These are phyloP conservation scores for Excalfactoria chinensis DNA, from an alignment of 2,113 vertebrate genomes.

Conservation along the genomic window DNA sequence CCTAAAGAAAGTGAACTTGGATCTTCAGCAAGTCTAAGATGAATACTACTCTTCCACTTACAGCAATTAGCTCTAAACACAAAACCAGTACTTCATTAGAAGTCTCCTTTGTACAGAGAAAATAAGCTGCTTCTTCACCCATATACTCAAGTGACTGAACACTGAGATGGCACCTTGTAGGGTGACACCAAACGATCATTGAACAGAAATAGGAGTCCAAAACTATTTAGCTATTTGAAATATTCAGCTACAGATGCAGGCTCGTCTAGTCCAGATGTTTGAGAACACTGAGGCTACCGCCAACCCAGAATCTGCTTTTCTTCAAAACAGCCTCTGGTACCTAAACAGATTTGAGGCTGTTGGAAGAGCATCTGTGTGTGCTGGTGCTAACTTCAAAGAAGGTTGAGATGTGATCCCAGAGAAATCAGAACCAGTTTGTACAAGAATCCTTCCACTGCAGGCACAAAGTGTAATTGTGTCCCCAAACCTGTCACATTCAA, in stretches of 20 bases:
- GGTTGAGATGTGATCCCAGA: not conserved
- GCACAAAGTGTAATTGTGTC: not conserved
- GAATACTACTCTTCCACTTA: not conserved
- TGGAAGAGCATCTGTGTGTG: not conserved
- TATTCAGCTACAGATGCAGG: not conserved
- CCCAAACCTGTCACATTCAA: not conserved
- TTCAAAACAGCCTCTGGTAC: not conserved
- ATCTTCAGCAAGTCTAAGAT: not conserved
- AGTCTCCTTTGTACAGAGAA: not conserved
- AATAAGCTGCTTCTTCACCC: slow-evolving; percentile 2
- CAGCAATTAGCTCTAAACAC: slow-evolving; percentile 9
- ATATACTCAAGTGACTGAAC: not conserved
- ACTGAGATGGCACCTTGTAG: not conserved
- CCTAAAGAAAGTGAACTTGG: not conserved
- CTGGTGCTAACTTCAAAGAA: not conserved
- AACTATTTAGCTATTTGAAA: not conserved
- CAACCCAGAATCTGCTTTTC: not conserved
- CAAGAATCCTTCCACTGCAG: not conserved
- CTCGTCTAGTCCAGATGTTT: not conserved
- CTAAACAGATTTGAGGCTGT: not conserved
- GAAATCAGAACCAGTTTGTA: not conserved
- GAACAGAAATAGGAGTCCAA: not conserved
- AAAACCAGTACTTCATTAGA: not conserved
- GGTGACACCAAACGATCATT: not conserved
- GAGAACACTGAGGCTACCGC: not conserved